A percentile compares a stretch with the other conserved stretches of the same genome.
Conservation (phyloP, 2,797 vertebrate genomes). For the Manis javanica region DNA sequence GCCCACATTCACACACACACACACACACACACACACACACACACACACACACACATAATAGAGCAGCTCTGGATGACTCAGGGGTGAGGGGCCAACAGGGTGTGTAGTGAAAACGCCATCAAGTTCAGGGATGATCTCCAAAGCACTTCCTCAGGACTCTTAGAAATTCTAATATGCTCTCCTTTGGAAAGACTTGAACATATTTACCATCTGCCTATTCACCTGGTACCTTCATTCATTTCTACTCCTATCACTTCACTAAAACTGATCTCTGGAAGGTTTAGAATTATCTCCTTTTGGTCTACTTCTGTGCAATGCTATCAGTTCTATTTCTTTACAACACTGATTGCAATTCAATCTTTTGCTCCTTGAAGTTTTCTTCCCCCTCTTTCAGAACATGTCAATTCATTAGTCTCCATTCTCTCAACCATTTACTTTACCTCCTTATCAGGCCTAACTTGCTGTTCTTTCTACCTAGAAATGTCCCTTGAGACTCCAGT, state of each 20-base stretch:
- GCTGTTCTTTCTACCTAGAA: neutral
- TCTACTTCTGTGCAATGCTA: neutral
- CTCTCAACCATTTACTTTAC: neutral
- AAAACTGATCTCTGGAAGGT: neutral
- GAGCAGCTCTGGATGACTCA: neutral
- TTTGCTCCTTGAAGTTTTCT: neutral
- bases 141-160: neutral
- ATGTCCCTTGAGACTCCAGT: neutral
- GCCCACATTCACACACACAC: neutral
- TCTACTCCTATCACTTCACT: neutral
- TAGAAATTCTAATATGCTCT: constrained; percentile 8
- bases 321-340: neutral
- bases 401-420: neutral
- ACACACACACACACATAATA: neutral
- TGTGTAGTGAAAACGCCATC: neutral
- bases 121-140: neutral
- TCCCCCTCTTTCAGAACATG: neutral
- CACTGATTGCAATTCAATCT: neutral
- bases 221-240: neutral
- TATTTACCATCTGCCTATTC: neutral
- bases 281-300: neutral
- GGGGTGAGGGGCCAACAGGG: neutral
- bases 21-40: neutral
- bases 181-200: neutral
- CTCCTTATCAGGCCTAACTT: neutral